Conservation (phyloP, 2,888 invertebrate species). For the Amiota communis region DNA sequence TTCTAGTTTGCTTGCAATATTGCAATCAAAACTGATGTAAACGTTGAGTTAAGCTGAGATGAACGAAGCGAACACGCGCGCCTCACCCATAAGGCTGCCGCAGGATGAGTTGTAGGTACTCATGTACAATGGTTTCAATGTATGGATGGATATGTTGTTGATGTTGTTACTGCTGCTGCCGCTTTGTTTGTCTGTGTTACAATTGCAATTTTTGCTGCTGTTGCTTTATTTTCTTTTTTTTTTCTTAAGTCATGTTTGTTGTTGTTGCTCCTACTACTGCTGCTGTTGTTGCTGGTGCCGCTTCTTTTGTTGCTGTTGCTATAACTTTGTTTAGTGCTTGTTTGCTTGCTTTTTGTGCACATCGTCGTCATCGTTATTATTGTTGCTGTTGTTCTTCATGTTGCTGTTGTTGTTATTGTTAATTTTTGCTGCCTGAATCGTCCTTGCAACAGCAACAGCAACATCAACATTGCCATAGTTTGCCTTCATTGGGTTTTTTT, state of each 20-base stretch:
- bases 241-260: constrained; percentile 15
- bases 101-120: constrained; percentile 1
- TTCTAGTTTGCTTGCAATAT: constrained; percentile 15
- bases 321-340: constrained; percentile 17
- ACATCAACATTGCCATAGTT: not conserved
- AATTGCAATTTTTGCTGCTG: constrained; percentile 26
- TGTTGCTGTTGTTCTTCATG: not conserved
- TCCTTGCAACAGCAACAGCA: constrained; percentile 8
- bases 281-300: constrained; percentile 15
- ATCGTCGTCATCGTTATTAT: no score
- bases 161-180: not conserved
- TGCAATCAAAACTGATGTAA: constrained; percentile 25
- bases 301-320: constrained; percentile 13
- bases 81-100: not conserved
- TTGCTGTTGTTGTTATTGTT: constrained; percentile 4
- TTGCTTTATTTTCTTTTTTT: constrained; percentile 26
- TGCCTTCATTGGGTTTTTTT: constrained; percentile 54
- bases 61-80: not conserved
- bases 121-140: not conserved
- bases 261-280: constrained; percentile 21
- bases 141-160: not conserved
- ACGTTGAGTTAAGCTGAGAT: not conserved
- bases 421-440: constrained; percentile 18
- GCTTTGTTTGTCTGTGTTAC: constrained; percentile 15
- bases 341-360: not conserved